Percentiles rank a stretch among this genome's conserved stretches.
phyloP scores from a whole-genome alignment of 1,140 invertebrate species.

The Helicoverpa zea region DNA sequence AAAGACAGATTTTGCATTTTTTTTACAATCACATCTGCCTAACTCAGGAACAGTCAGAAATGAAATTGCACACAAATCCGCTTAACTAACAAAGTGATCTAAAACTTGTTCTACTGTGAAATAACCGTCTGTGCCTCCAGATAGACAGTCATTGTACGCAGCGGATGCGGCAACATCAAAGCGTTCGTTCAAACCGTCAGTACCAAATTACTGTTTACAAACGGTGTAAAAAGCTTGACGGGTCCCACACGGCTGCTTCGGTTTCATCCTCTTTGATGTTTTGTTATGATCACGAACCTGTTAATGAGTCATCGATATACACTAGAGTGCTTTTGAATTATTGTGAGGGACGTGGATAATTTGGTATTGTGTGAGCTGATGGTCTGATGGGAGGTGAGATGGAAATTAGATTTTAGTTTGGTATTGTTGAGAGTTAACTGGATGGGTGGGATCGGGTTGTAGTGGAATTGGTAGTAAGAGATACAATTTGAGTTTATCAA shows the following conservation, averaged over 20 bases:
- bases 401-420: conserved; percentile 27
- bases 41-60: conserved; percentile 14
- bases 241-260: conserved; percentile 55
- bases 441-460: background rate
- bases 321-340: conserved; percentile 47
- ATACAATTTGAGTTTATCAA: too few species aligned
- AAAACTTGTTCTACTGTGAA: conserved; percentile 49
- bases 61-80: conserved; percentile 40
- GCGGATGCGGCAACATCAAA: conserved; percentile 72
- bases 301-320: conserved; percentile 54
- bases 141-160: conserved; percentile 58
- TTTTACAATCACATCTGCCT: background rate
- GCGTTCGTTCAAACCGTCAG: conserved; percentile 50
- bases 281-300: conserved; percentile 47
- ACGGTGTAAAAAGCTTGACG: conserved; percentile 65
- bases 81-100: conserved; percentile 42
- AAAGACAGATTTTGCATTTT: too few species aligned
- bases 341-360: conserved; percentile 34
- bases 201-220: conserved; percentile 65
- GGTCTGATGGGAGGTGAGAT: conserved; percentile 40
- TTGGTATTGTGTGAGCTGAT: conserved; percentile 35
- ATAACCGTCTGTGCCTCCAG: conserved; percentile 47
- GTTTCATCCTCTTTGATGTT: conserved; percentile 54
- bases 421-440: conserved; percentile 13
- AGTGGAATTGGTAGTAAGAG: background rate